A percentile compares a stretch with the other conserved stretches of the same genome.
Evolutionary conservation across 2,113 vertebrate species (phyloP).

Genomic region (Bufo bufo): DNA sequence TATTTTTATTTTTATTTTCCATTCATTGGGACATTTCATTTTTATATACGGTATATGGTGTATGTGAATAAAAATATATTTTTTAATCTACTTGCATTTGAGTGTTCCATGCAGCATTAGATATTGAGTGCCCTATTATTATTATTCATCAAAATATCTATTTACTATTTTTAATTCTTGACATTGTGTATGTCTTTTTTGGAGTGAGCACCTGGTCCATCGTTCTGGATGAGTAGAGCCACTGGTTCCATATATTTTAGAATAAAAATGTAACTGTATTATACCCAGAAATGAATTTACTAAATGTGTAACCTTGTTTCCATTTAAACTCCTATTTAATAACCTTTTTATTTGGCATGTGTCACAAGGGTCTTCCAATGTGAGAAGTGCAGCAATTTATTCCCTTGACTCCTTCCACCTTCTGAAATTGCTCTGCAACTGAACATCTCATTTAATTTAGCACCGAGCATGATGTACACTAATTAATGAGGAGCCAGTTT

Average conservation of each 20-base stretch:
- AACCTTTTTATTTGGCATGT: not conserved
- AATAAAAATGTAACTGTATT: not conserved
- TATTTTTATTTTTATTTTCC: too few species aligned
- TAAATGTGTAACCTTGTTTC: not conserved
- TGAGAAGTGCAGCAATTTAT: not conserved
- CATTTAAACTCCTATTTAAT: not conserved
- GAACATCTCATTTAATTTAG: not conserved
- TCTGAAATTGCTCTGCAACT: not conserved
- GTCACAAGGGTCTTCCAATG: not conserved
- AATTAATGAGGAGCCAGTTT: not conserved
- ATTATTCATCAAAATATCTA: too few species aligned
- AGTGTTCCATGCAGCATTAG: too few species aligned
- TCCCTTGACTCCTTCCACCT: not conserved
- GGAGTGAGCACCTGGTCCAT: too few species aligned
- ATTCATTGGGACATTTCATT: too few species aligned
- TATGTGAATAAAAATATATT: too few species aligned
- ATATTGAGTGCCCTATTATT: too few species aligned
- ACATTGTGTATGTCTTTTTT: too few species aligned
- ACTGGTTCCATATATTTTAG: not conserved
- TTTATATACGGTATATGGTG: too few species aligned
- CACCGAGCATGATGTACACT: not conserved
- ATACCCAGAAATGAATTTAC: not conserved
- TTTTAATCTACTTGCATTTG: too few species aligned
- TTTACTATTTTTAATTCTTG: too few species aligned
- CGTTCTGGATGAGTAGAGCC: too few species aligned